Evolutionary conservation across 1,140 invertebrate genomes (phyloP), one percentile per base, ranked within the genome.

Genomic region (Drosophila setifemur): DNA sequence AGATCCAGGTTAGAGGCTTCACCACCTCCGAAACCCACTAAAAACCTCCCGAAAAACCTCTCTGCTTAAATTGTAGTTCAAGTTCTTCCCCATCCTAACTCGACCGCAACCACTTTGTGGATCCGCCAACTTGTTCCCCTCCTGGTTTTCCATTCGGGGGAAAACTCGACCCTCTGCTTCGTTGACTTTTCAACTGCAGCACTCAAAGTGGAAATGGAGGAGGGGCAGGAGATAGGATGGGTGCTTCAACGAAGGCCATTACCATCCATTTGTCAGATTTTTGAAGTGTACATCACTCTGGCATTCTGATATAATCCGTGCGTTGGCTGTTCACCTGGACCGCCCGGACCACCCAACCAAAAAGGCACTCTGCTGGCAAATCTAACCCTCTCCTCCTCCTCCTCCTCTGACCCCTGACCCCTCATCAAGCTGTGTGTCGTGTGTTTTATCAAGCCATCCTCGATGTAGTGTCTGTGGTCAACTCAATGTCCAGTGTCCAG

Each of bases 241-340:
- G 37, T 61, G 39, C 40, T 26, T 11, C 40, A 16, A 14, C 21
- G 19, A 42, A 40, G 61, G 43, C 64, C 43, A 58, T 57, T 55
- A 48, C 42, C 67, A 52, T 61, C 67, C 68, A 61, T 72, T 71
- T 70, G 67, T 49, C 67, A 57, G 48, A 60, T 58, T 68, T 73
- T 67, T 74, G 45, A 48, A 60, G 61, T 49, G 54, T 42, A 63
- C 72, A 70, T 53, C 73, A 39, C 73, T 71, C 50, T 64, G 66
- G 21, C 64, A 64, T 64, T 52, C 71, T 43, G 54, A 76, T 55
- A 64, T 71, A 57, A 76, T 76, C 57, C 63, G 55, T 73, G 44
- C 69, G 39, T 47, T 28, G 33, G 45, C 18, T 12, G 14, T 2
- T 28, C 19, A 9, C 21, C 8, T 14, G 23, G 11, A n/a, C 2